Evolutionary conservation across 2,113 vertebrate genomes (phyloP).

Genomic region (Stegostoma tigrinum): DNA sequence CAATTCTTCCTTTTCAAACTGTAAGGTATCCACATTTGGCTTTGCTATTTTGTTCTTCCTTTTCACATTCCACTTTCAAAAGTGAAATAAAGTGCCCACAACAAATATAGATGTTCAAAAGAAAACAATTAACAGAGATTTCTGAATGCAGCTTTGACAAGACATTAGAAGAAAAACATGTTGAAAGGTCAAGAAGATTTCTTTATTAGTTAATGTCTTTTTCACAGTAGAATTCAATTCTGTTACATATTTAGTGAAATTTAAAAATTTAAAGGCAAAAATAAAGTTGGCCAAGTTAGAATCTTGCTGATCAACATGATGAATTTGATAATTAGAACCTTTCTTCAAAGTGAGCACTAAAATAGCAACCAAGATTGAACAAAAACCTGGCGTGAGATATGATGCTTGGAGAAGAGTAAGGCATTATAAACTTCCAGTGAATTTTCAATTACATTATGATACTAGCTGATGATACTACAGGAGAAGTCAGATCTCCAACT

Average conservation of each 20-base stretch:
- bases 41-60: too few species aligned
- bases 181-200: neutral
- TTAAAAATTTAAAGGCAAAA: neutral
- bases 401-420: neutral
- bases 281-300: neutral
- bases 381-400: neutral
- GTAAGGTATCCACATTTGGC: too few species aligned
- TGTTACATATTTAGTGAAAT: neutral
- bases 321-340: neutral
- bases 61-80: too few species aligned
- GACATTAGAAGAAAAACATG: neutral
- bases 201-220: neutral
- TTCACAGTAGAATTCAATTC: neutral
- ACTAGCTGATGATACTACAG: too few species aligned
- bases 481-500: too few species aligned
- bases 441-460: too few species aligned
- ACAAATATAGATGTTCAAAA: too few species aligned
- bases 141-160: neutral
- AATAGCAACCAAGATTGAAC: neutral
- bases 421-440: too few species aligned
- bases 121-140: too few species aligned
- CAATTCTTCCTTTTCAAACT: too few species aligned
- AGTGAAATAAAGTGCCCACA: too few species aligned
- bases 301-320: neutral
- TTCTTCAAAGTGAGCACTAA: neutral